These are phyloP conservation scores for Romanogobio albipinnatus DNA, from an alignment of 2,113 vertebrate species.

Conservation along the genomic window DNA sequence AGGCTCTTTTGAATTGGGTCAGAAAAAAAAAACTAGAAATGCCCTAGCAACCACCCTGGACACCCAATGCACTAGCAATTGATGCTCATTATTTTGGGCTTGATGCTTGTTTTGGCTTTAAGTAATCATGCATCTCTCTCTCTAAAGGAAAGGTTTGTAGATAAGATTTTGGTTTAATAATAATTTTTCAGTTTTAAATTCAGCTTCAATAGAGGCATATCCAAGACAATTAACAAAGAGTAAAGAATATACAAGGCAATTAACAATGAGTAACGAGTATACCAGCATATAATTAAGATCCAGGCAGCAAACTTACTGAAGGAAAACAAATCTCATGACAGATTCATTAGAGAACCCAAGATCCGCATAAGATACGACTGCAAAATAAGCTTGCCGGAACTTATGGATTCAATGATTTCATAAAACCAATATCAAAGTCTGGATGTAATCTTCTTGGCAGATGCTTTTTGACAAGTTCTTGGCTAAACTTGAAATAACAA, in stretches of 20 bases:
- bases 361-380: neutral
- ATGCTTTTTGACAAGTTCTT: slow-evolving; percentile 7
- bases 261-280: slow-evolving; percentile 4
- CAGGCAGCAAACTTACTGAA: neutral
- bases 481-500: slow-evolving; percentile 29
- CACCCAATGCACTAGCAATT: neutral
- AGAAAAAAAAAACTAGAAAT: too few species aligned
- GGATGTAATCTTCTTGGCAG: slow-evolving; percentile 19
- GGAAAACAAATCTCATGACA: slow-evolving; percentile 11
- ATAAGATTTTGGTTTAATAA: neutral
- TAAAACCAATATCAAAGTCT: slow-evolving; percentile 30
- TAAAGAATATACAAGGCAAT: neutral
- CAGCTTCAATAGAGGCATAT: neutral
- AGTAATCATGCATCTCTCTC: neutral
- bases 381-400: neutral
- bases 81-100: neutral
- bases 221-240: slow-evolving; percentile 4
- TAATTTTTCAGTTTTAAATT: neutral
- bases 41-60: neutral
- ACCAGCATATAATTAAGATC: neutral
- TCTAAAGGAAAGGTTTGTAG: neutral
- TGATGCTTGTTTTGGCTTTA: neutral
- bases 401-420: slow-evolving; percentile 8
- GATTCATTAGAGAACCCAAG: slow-evolving; percentile 18
- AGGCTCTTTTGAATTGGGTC: too few species aligned